Base-by-base conservation (phyloP, 2,888 invertebrate genomes). In the Camponotus fellah region DNA sequence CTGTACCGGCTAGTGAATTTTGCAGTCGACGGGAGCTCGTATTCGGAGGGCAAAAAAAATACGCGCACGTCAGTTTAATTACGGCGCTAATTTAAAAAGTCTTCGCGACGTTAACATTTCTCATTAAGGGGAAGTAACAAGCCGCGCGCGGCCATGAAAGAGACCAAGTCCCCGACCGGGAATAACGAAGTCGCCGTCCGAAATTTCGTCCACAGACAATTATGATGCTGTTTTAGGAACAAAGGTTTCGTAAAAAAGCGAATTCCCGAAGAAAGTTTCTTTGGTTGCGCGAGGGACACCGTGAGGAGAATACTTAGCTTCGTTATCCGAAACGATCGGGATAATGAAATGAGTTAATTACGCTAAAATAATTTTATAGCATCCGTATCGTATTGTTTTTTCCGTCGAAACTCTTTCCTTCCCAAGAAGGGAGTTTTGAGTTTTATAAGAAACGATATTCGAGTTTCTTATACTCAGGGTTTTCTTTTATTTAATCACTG, bases 51-150 rank as follows among this genome's bases (percentile, higher is more conserved):
- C 2, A 56, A 53, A 6, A 60, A 68, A 79, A 79, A 79, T 37
- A 72, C 12, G 60, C 71, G 34, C 68, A 72, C 60, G 79, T 79
- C 71, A 37, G 46, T 49, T 26, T 79, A 79, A 79, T 79, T 79
- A 79, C 46, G 34, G 12, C 49, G 60, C 72, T 79, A 79, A 79
- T 79, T 79, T 72, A 79, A 79, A 79, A 72, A 71, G 79, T 79
- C 79, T 79, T 79, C 17, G 46, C 79, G 72, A 79, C 60, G 72
- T 79, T 71, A 79, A 72, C 71, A 72, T 60, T 72, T 71, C 71
- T 79, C 79, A 60, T 79, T 79, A 79, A 79, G 79, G 9, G 60
- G 12, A 49, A 21, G 34, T 62, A 79, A 79, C 71, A 71, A 79
- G 34, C 79, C 17, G 34, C 40, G 40, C 53, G 32, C 26, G 26